Percentiles rank a stretch among this genome's conserved stretches.
phyloP scores from a whole-genome alignment of 2,797 vertebrate genomes.

The Phoxinus dragarum region DNA sequence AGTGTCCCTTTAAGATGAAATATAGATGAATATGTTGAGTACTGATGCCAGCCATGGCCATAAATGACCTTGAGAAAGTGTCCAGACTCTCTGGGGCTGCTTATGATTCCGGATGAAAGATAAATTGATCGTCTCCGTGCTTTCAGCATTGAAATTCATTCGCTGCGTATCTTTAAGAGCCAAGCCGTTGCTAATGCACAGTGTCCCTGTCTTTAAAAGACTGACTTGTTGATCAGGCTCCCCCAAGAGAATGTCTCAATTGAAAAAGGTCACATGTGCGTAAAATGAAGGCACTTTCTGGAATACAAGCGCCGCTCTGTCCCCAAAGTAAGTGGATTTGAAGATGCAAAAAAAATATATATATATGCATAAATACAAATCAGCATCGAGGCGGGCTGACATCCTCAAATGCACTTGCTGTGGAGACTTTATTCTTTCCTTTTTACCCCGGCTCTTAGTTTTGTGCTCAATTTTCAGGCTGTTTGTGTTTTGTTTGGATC shows the following conservation, averaged over 20 bases:
- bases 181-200: conserved; percentile 56
- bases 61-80: conserved; percentile 58
- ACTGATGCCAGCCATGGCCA: conserved; percentile 37
- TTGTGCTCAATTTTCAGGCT: neutral
- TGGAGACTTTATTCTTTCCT: neutral
- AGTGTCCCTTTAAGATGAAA: conserved; percentile 18
- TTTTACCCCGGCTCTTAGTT: neutral
- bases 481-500: conserved; percentile 35
- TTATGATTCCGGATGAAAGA: conserved; percentile 57
- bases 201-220: conserved; percentile 55
- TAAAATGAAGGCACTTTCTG: conserved; percentile 44
- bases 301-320: neutral
- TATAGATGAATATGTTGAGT: conserved; percentile 42
- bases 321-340: conserved; percentile 5
- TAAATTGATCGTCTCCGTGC: conserved; percentile 62
- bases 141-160: conserved; percentile 62
- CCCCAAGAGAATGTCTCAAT: conserved; percentile 59
- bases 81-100: conserved; percentile 48
- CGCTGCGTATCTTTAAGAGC: conserved; percentile 46
- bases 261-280: conserved; percentile 57
- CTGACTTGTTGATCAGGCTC: conserved; percentile 57
- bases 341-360: neutral
- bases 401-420: neutral
- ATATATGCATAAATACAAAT: neutral
- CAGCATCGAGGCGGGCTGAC: neutral